These are phyloP conservation scores for Erebia aethiops DNA, from an alignment of 2,888 invertebrate species.

Conservation along the genomic window DNA sequence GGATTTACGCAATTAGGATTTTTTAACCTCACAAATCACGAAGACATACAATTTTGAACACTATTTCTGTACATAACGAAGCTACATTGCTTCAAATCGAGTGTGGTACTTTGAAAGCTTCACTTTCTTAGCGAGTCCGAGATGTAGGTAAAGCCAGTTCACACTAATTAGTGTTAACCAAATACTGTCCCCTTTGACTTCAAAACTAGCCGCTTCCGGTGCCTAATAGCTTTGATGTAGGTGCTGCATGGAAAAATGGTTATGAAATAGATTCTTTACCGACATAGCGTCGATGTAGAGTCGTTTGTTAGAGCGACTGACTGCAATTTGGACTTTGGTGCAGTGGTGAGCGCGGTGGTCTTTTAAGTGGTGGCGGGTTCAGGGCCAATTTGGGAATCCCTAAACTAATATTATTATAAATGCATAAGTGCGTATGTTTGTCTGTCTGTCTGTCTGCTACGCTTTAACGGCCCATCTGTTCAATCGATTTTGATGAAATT, in stretches of 20 bases:
- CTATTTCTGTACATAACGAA: constrained; percentile 42
- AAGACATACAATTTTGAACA: constrained; percentile 39
- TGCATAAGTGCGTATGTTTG: too few species aligned
- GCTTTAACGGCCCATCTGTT: too few species aligned
- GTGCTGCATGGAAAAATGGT: constrained; percentile 26
- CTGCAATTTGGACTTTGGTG: too few species aligned
- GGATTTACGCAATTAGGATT: constrained; percentile 47
- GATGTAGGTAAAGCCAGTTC: constrained; percentile 65
- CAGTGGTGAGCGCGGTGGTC: too few species aligned
- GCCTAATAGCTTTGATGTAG: constrained; percentile 46
- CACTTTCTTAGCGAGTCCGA: constrained; percentile 64
- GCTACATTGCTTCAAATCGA: constrained; percentile 22
- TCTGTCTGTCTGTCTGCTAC: too few species aligned
- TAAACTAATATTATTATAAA: too few species aligned
- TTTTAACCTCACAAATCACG: constrained; percentile 36
- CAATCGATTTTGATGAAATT: too few species aligned
- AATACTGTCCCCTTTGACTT: constrained; percentile 72
- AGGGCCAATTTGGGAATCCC: too few species aligned
- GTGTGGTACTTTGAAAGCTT: constrained; percentile 42
- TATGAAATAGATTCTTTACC: constrained; percentile 23
- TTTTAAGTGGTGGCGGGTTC: too few species aligned
- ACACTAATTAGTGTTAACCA: constrained; percentile 80
- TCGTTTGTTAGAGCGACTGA: neutral
- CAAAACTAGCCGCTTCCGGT: constrained; percentile 58
- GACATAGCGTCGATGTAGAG: neutral